Conservation (phyloP, 92 coral and sea anemone species). For the Pocillopora grandis region DNA sequence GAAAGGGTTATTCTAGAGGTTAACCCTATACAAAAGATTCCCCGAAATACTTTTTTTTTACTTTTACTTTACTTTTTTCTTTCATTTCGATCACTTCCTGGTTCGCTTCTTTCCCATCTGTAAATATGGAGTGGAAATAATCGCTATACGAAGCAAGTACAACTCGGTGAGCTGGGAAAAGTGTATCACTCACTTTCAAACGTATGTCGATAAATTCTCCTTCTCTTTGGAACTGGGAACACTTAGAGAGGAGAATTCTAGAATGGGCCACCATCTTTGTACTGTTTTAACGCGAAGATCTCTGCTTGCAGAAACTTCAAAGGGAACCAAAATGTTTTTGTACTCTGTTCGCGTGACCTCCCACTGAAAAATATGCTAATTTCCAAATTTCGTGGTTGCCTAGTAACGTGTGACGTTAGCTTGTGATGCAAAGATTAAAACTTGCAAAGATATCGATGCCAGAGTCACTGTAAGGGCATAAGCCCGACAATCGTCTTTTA, state of each 20-base stretch:
- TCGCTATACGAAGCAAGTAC: slow-evolving; percentile 5
- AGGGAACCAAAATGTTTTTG: too few species aligned
- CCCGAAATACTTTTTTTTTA: too few species aligned
- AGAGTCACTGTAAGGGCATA: neutral
- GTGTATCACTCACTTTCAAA: neutral
- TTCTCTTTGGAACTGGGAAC: neutral
- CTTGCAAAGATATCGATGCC: too few species aligned
- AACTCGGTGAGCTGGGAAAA: slow-evolving; percentile 1
- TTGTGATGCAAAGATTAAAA: too few species aligned
- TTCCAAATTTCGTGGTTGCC: too few species aligned
- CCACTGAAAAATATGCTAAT: too few species aligned
- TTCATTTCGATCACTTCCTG: slow-evolving; percentile 15
- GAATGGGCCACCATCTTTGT: slow-evolving; percentile 1
- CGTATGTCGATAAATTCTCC: neutral
- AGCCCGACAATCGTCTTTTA: slow-evolving; percentile 37
- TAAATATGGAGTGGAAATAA: slow-evolving; percentile 10
- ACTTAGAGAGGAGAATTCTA: neutral
- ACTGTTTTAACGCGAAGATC: too few species aligned
- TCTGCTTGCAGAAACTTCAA: too few species aligned
- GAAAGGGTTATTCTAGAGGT: too few species aligned
- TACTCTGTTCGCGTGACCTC: too few species aligned
- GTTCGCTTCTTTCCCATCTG: neutral
- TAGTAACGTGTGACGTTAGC: too few species aligned
- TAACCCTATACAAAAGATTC: too few species aligned
- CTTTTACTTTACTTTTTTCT: slow-evolving; percentile 26